A percentile compares a stretch with the other conserved stretches of the same genome.
Evolutionary conservation across 2,888 invertebrate genomes (phyloP).

Genomic region (Aphodius sticticus): DNA sequence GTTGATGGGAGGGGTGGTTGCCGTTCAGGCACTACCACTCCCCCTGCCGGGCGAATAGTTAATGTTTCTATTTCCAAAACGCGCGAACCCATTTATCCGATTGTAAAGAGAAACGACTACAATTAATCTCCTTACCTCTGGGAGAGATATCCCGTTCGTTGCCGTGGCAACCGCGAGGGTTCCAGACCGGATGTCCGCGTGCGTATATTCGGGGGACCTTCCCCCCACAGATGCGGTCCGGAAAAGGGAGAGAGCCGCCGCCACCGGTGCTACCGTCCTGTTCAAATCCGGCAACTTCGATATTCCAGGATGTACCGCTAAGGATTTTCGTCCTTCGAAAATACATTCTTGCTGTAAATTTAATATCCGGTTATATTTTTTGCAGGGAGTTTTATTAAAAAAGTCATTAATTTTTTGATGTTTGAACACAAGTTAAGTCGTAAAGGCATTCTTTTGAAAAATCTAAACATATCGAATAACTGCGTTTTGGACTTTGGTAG

Average conservation of each 20-base stretch:
- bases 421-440: neutral
- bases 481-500: too few relatives aligned
- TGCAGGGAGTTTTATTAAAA: neutral
- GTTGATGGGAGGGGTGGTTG: constrained; percentile 32
- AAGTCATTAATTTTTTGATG: neutral
- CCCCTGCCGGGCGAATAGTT: constrained; percentile 52
- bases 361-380: neutral
- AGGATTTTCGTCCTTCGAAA: neutral
- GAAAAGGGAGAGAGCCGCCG: constrained; percentile 12
- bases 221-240: constrained; percentile 29
- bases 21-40: constrained; percentile 29
- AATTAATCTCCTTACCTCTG: constrained; percentile 62
- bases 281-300: neutral
- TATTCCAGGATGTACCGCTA: too few relatives aligned
- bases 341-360: neutral
- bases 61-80: constrained; percentile 61
- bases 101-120: constrained; percentile 61
- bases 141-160: constrained; percentile 58
- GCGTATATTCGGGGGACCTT: constrained; percentile 38
- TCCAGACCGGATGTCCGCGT: constrained; percentile 44
- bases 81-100: constrained; percentile 59
- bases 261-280: neutral
- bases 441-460: neutral
- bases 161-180: constrained; percentile 52
- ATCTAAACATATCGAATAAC: neutral